Evolutionary conservation across 2,113 vertebrate species (phyloP).

Genomic region (Lasiurus cinereus): DNA sequence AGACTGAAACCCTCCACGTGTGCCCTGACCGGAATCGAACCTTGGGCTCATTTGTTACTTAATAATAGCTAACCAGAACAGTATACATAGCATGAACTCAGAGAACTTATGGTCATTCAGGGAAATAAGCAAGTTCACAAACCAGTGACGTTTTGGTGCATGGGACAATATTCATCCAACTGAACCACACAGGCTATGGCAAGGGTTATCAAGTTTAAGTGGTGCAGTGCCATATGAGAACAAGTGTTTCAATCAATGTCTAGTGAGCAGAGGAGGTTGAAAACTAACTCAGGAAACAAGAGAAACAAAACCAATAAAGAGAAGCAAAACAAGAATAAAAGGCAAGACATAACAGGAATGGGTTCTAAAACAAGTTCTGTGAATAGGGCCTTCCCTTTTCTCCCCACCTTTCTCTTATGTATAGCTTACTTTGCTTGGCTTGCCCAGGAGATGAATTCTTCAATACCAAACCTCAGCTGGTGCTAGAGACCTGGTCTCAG

Average conservation of each 20-base stretch:
- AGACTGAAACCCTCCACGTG: too few species aligned
- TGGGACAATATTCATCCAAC: too few species aligned
- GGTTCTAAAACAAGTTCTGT: background rate
- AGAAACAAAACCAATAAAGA: background rate
- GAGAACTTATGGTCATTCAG: background rate
- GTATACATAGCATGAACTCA: background rate
- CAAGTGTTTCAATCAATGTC: background rate
- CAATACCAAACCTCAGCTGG: background rate
- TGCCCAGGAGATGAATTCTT: background rate
- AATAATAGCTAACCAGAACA: background rate
- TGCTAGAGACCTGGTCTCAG: background rate
- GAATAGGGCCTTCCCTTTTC: background rate
- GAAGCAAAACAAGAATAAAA: background rate
- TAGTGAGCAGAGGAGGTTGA: background rate
- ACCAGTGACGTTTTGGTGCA: too few species aligned
- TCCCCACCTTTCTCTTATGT: background rate
- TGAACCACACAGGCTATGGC: too few species aligned
- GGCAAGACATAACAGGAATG: background rate
- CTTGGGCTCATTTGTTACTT: background rate
- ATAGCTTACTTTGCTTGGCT: background rate
- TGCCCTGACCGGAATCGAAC: too few species aligned
- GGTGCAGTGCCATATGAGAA: background rate
- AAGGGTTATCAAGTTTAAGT: background rate
- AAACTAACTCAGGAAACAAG: background rate
- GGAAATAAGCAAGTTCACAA: background rate